Conservation (phyloP, 2,797 vertebrate species). For the Xenentodon cancila region DNA sequence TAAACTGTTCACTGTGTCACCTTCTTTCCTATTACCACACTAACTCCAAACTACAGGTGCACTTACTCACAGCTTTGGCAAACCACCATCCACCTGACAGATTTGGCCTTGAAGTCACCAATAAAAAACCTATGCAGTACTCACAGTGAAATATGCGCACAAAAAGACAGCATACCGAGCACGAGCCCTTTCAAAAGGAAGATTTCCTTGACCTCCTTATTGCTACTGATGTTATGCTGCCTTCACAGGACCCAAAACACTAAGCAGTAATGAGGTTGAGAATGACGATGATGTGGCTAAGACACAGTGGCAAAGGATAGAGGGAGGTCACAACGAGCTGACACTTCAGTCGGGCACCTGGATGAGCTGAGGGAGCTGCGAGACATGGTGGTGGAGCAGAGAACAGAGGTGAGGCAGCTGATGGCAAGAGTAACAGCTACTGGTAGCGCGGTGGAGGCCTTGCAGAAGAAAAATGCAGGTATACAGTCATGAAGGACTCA, state of each 20-base stretch:
- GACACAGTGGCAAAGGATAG: neutral
- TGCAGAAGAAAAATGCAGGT: slow-evolving; percentile 39
- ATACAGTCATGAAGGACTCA: neutral
- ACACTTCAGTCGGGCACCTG: slow-evolving; percentile 7
- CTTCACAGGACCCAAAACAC: slow-evolving; percentile 14
- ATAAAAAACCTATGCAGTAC: slow-evolving; percentile 10
- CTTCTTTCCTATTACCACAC: neutral
- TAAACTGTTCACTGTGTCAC: neutral
- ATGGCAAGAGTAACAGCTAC: slow-evolving; percentile 25
- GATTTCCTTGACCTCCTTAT: neutral
- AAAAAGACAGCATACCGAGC: neutral
- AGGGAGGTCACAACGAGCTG: neutral
- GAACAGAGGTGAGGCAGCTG: slow-evolving; percentile 19
- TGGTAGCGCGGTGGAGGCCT: slow-evolving; percentile 25
- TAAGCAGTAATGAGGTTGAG: neutral
- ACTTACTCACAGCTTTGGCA: slow-evolving; percentile 26
- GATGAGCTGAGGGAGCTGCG: slow-evolving; percentile 35
- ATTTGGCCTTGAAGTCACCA: slow-evolving; percentile 15
- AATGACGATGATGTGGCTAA: neutral
- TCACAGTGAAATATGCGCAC: neutral
- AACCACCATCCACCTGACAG: slow-evolving; percentile 8
- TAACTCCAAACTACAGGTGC: slow-evolving; percentile 35
- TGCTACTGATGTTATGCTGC: slow-evolving; percentile 20
- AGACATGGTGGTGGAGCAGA: slow-evolving; percentile 32
- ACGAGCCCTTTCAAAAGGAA: slow-evolving; percentile 1